Evolutionary conservation across 1,140 invertebrate species (phyloP).

Genomic region (Calosoma granatense): DNA sequence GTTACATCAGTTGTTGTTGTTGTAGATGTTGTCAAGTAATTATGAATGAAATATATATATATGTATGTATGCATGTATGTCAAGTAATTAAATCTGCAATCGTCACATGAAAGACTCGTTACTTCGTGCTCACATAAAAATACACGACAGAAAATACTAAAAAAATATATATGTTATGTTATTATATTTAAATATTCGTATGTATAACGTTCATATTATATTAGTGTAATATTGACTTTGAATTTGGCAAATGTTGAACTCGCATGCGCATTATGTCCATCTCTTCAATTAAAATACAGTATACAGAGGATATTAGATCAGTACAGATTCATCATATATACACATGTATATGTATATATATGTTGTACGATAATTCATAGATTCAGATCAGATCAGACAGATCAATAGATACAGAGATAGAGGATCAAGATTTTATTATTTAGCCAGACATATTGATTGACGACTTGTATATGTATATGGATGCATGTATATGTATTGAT

Average conservation of each 20-base stretch:
- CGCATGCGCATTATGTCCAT: slow-evolving; percentile 20
- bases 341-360: slow-evolving; percentile 20
- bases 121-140: slow-evolving; percentile 7
- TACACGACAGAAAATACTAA: slow-evolving; percentile 5
- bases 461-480: no score
- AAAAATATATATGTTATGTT: slow-evolving; percentile 3
- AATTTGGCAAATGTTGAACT: slow-evolving; percentile 32
- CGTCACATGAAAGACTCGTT: neutral
- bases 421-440: no score
- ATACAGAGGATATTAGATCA: slow-evolving; percentile 22
- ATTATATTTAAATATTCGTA: slow-evolving; percentile 20
- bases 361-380: slow-evolving; percentile 2
- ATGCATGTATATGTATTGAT: no score
- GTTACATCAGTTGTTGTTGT: no score
- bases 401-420: no score
- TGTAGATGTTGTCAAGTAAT: slow-evolving; percentile 20
- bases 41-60: slow-evolving; percentile 17
- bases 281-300: slow-evolving; percentile 10
- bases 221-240: slow-evolving; percentile 31
- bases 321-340: no score
- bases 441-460: no score
- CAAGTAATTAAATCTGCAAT: slow-evolving; percentile 1
- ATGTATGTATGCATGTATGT: neutral
- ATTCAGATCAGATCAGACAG: no score
- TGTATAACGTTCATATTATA: slow-evolving; percentile 21